Conservation (phyloP, 2,888 invertebrate species). For the Cactoblastis cactorum region DNA sequence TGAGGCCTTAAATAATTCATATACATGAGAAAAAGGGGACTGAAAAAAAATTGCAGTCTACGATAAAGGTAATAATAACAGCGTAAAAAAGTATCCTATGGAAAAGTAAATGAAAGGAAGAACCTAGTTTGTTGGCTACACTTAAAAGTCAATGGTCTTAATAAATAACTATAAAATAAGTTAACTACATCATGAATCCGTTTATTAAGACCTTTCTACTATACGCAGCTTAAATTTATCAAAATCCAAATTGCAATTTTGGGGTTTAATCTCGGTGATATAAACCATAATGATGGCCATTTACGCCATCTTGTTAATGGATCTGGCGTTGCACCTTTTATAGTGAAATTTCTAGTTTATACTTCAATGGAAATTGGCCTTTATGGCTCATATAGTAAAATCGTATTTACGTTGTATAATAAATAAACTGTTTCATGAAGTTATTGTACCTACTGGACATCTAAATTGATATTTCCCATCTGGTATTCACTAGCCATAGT, state of each 20-base stretch:
- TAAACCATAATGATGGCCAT: conserved; percentile 1
- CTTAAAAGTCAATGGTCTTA: too few relatives aligned
- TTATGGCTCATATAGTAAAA: background rate
- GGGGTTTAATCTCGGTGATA: conserved; percentile 4
- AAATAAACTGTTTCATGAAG: background rate
- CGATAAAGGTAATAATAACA: too few relatives aligned
- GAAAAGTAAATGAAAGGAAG: too few relatives aligned
- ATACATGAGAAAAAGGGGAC: too few relatives aligned
- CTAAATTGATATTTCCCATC: background rate
- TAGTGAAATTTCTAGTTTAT: background rate
- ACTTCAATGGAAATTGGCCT: background rate
- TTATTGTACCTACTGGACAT: background rate
- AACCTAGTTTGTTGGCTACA: too few relatives aligned
- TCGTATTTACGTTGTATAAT: background rate
- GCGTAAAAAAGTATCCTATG: too few relatives aligned
- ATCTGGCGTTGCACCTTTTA: background rate
- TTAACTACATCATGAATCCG: background rate
- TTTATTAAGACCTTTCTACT: too few relatives aligned
- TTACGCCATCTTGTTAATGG: conserved; percentile 4
- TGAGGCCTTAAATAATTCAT: too few relatives aligned
- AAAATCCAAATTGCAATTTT: conserved; percentile 20
- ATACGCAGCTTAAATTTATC: conserved; percentile 7
- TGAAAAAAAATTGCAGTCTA: too few relatives aligned
- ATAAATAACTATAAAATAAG: too few relatives aligned
- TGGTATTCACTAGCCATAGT: too few relatives aligned